A percentile compares a stretch with the other conserved stretches of the same genome.
Evolutionary conservation across 2,888 invertebrate genomes (phyloP).

Genomic region (Orchestes rusci): DNA sequence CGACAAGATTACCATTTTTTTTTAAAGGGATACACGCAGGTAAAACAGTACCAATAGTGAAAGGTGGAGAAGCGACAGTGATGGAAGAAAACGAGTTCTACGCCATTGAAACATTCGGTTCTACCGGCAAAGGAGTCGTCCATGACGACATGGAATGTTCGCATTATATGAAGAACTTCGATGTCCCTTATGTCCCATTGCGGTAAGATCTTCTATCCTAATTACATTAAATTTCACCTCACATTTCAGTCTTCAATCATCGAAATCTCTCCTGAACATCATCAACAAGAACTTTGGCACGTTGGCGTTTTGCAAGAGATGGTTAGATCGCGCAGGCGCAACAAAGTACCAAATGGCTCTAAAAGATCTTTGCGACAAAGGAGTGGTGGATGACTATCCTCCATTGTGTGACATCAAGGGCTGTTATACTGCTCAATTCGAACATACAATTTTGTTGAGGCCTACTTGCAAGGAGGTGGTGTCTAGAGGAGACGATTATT

Average conservation of each 20-base stretch:
- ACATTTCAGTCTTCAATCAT: slow-evolving; percentile 78
- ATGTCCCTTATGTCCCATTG: slow-evolving; percentile 84
- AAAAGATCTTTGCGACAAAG: slow-evolving; percentile 97
- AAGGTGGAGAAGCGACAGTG: slow-evolving; percentile 92
- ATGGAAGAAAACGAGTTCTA: slow-evolving; percentile 99
- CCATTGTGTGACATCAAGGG: slow-evolving; percentile 96
- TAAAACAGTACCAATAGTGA: slow-evolving; percentile 98
- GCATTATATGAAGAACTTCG: slow-evolving; percentile 99
- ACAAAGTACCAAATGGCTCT: slow-evolving; percentile 97
- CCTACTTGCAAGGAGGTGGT: slow-evolving; percentile 99
- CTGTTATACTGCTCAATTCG: slow-evolving; percentile 98
- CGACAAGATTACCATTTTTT: neutral
- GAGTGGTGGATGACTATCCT: slow-evolving; percentile 96
- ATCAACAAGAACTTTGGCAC: slow-evolving; percentile 98
- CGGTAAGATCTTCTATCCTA: slow-evolving; percentile 48
- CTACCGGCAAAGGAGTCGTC: slow-evolving; percentile 89
- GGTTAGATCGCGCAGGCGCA: slow-evolving; percentile 96
- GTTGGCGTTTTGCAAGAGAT: slow-evolving; percentile 96
- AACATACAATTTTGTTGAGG: slow-evolving; percentile 94
- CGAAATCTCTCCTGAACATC: slow-evolving; percentile 81
- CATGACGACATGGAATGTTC: slow-evolving; percentile 99
- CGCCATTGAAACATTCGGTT: slow-evolving; percentile 99
- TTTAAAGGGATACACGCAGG: slow-evolving; percentile 79
- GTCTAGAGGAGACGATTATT: slow-evolving; percentile 94
- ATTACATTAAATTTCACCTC: neutral